Evolutionary conservation across 2,888 invertebrate genomes (phyloP), one percentile per base, ranked within the genome.

Genomic region (Agrochola macilenta): DNA sequence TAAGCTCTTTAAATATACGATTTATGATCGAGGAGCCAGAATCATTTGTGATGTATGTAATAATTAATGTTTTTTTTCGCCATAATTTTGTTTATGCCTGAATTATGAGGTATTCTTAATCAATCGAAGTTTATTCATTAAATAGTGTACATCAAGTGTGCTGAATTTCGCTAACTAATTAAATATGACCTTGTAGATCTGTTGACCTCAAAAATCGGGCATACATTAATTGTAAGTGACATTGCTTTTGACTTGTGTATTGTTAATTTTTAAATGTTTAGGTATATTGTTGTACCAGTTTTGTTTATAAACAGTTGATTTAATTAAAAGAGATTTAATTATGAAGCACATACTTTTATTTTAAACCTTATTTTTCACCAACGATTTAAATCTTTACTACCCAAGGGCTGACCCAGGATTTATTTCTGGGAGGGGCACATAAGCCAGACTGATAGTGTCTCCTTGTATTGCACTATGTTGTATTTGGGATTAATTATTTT

Each of bases 241-340:
- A 43, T 30, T 46, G n/a, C 14, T 76, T 64, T 71, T 65, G 68
- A 72, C 64, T 74, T 30, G 30, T 9, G 30, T 69, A 39, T 70
- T 81, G 58, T 71, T 81, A 46, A 8, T 49, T 73, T 60, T 74
- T 57, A 30, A 12, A 58, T 69, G 46, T 61, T 71, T 81, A 68
- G 30, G 35, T 46, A n/a, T 69, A 54, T 81, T 81, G 58, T 64
- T 81, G 63, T 52, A 65, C 52, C 17, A 64, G 20, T 72, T 72
- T 73, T 64, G 72, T 82, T 75, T 72, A 65, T 69, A 52, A 63
- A 23, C 52, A 58, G 83, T 73, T 83, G 75, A 82, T 76, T 83
- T 17, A 78, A 72, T 70, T 60, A 78, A 74, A 72, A 73, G 23
- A 64, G 7, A 69, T 83, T 65, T 46, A 57, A 76, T 73, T 70